Evolutionary conservation across 2,888 invertebrate genomes (phyloP), one percentile per base, ranked within the genome.

Genomic region (Lamellibrachia columna): DNA sequence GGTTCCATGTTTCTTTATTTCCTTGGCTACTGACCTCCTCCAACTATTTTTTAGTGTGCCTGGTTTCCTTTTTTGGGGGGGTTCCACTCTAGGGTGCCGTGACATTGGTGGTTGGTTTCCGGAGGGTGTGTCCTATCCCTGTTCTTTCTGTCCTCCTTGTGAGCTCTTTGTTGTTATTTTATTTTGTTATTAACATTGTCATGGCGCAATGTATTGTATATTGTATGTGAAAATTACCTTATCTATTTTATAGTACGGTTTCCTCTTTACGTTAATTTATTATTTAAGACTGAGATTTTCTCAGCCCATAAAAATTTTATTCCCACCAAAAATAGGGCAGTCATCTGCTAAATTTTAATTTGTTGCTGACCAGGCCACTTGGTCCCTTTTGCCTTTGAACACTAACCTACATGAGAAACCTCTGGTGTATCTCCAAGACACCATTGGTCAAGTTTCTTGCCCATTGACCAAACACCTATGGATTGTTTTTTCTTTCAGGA

Each of bases 401-500:
- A 15, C 22, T 3, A 75, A 75, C n/a, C n/a, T 75, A 75, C n/a
- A n/a, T 22, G 22, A 6, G 22, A 75, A 75, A 75, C 6, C 75
- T n/a, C 3, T 22, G 22, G 22, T 22, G 22, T 22, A 75, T n/a
- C 58, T 58, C 40, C 40, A 40, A 40, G 40, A 40, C 40, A 40
- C 40, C 40, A 40, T 40, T 40, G 40, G 40, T 40, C 8, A 58
- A 15, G 58, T 58, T 58, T 15, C 58, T 15, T 9, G 7, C 15
- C 58, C 58, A 22, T 11, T 75, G 75, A 15, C 75, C 4, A 22
- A 22, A 75, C 22, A 6, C 22, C 75, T 22, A 75, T 22, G 15
- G n/a, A 75, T 75, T 11, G 6, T 90, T 90, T 28, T 40, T 92
- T 93, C 22, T 95, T 95, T 93, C 94, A 96, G 96, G 94, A 92